Conservation (phyloP, 2,888 invertebrate genomes). For the Cyaniris semiargus region DNA sequence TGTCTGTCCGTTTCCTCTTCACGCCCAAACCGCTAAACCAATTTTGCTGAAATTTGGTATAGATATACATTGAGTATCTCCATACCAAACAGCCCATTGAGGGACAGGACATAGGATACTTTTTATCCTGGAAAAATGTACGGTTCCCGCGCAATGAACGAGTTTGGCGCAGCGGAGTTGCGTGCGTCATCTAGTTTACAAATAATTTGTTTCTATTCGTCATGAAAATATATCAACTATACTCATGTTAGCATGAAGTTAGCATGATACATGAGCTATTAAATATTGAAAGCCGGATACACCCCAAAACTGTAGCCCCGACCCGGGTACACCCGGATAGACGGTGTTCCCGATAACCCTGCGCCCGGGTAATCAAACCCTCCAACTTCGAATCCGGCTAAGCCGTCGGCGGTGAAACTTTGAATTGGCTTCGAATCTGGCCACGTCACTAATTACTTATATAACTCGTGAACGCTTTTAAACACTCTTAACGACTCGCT, state of each 20-base stretch:
- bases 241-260: neutral
- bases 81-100: too few relatives aligned
- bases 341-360: neutral
- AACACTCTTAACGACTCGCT: conserved; percentile 67
- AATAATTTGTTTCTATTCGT: too few relatives aligned
- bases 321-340: neutral
- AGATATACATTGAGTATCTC: too few relatives aligned
- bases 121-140: too few relatives aligned
- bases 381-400: conserved; percentile 3
- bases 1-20: too few relatives aligned
- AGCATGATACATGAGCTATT: neutral
- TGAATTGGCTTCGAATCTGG: conserved; percentile 35
- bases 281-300: neutral
- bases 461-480: conserved; percentile 55
- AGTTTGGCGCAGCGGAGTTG: too few relatives aligned
- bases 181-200: too few relatives aligned
- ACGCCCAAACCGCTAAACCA: too few relatives aligned
- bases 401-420: conserved; percentile 22
- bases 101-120: too few relatives aligned
- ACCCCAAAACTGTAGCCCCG: neutral
- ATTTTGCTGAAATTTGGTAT: too few relatives aligned
- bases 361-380: neutral
- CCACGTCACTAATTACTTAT: conserved; percentile 50
- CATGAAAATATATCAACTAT: too few relatives aligned
- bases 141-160: too few relatives aligned